Base-by-base conservation (phyloP, 2,113 vertebrate genomes). In the Grantiella picta region DNA sequence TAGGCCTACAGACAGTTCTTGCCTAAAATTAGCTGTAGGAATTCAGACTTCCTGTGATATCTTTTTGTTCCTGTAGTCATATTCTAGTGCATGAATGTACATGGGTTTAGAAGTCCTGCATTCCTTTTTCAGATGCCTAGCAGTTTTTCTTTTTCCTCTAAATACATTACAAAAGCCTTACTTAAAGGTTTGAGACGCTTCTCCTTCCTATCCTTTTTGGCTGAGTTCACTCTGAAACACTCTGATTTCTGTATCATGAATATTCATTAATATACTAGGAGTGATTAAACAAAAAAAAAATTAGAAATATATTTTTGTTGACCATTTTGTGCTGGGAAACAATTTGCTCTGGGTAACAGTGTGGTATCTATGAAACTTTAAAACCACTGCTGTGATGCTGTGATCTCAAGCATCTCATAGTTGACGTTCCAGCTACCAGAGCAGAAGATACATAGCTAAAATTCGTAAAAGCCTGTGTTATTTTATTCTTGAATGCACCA, bases 111-210 rank as follows among this genome's bases (percentile, higher is more conserved):
- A 89, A 87, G 68, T 38, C 53, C 12, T 40, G 44, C 40, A 76
- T 95, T 89, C 53, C 36, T 82, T 89, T 82, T 71, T 64, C 61
- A 82, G 29, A 60, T 82, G 49, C 18, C 56, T 81, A 47, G 29
- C 29, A 85, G 44, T 61, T 53, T 44, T 90, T 56, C 25, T 82
- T n/a, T 86, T 71, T 71, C 17, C 9, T 75, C 40, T 78, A 82
- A 87, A 71, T 56, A 28, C 20, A 23, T 52, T 60, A 40, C 31
- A 69, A 29, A 72, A 73, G 23, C 28, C 20, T 60, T 54, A 42
- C 47, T 79, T 72, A 53, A 72, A 66, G 35, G 54, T 56, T 89
- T 38, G 65, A 79, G 50, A 73, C 69, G 20, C 25, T 82, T 88
- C 28, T 85, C n/a, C 33, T 85, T 76, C 25, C 38, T 72, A 44